Evolutionary conservation across 2,888 invertebrate species (phyloP), one percentile per base, ranked within the genome.

Genomic region (Thera britannica): DNA sequence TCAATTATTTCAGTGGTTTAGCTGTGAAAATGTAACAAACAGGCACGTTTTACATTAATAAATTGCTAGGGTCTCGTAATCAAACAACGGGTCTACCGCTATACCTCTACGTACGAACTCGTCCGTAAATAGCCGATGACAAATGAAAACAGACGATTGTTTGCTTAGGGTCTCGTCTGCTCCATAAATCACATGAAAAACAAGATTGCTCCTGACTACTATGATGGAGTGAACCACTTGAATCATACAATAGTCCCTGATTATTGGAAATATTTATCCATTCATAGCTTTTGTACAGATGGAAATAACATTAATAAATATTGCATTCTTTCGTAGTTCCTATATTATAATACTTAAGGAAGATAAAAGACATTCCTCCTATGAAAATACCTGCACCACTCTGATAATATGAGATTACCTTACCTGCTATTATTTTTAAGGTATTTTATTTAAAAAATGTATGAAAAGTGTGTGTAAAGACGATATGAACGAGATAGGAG

Each of bases 131-230:
- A 58, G 11, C 65, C 58, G 63, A 71, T 65, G 69, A 71, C 71
- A 69, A 65, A 72, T 72, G 68, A 68, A 64, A 72, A 68, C 66
- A 65, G 61, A 73, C 71, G 63, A 59, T 55, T 69, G 71, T 67
- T 71, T 71, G 59, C 51, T 66, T 68, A 73, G 67, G 69, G 48
- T 58, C 62, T 44, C 60, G 62, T 54, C 48, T 58, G 58, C 6
- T 59, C 59, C 58, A 52, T 52, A 34, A 34, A 52, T 52, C 52
- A 51, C 51, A 34, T 52, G 52, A 52, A 52, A 51, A 34, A 34
- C 52, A 52, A 34, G 7, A 52, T 9, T 8, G 52, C 52, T 52
- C 51, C 51, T 5, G 2, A 7, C 44, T 8, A 46, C 2, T 51
- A 51, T 51, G 23, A 52, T 52, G 9, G 52, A 52, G 34, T 52